Conservation (phyloP, 2,113 vertebrate species). For the Phaethon lepturus region DNA sequence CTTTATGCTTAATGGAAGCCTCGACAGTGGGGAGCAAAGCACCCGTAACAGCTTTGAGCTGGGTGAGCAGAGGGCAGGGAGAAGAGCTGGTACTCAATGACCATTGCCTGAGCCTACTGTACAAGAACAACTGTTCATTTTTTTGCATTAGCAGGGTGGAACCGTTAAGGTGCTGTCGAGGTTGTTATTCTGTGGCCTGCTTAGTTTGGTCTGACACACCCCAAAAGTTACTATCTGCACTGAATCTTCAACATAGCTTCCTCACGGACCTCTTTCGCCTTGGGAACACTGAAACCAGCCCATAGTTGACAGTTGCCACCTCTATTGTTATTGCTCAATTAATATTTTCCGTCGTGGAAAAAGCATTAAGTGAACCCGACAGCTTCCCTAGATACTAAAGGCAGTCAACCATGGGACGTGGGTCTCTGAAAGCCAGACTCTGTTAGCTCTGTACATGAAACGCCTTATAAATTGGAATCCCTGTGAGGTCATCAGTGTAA, state of each 20-base stretch:
- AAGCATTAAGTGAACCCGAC: background rate
- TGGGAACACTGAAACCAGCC: background rate
- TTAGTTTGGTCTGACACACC: background rate
- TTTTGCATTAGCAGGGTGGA: background rate
- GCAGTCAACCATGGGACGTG: background rate
- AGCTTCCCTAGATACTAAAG: background rate
- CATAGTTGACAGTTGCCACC: background rate
- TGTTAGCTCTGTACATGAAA: background rate
- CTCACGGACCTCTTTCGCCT: background rate
- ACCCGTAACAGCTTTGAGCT: background rate
- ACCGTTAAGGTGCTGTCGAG: background rate
- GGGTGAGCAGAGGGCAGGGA: background rate
- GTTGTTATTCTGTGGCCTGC: background rate
- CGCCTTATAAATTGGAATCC: background rate
- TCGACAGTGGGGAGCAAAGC: background rate
- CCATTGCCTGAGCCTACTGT: background rate
- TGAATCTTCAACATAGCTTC: background rate
- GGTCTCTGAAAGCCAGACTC: background rate
- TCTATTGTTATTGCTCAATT: background rate
- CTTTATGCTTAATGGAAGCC: background rate
- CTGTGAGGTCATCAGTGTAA: background rate
- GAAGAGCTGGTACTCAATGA: background rate
- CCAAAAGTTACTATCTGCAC: background rate
- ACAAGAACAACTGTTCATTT: accelerated
- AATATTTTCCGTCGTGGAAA: background rate